Base-by-base conservation (phyloP, 2,888 invertebrate genomes). In the Lagria hirta region DNA sequence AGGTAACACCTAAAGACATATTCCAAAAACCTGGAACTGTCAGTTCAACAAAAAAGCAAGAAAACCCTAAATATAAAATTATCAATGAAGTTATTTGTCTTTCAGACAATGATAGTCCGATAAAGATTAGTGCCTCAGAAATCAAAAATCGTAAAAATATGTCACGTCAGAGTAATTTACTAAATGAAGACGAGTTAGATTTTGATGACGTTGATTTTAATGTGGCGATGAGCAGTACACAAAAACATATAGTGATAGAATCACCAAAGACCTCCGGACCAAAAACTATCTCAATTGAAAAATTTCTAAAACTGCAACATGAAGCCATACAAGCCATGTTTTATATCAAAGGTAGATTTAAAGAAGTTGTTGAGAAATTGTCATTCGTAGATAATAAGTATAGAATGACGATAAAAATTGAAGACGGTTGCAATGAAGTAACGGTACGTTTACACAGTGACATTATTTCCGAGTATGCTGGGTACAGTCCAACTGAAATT, bases 271-370 rank as follows among this genome's bases (percentile, higher is more conserved):
- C 18, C 42, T 20, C 34, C 22, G 36, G 45, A 35, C 11, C 40
- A 10, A 44, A 51, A n/a, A 12, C 57, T 21, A 41, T 59, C 21
- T 30, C 54, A 13, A 54, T 63, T 40, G 49, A 47, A 12, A 55
- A 61, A 42, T 45, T 65, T 11, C 29, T 54, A 22, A 51, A 61
- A 32, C 54, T 55, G 12, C 43, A 51, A 8, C 51, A 48, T 5
- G 68, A 70, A 7, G 73, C 64, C 42, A 57, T 51, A 1, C 73
- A 73, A 1, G 75, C 71, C 40, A 74, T 71, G 13, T 79, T 75
- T 44, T 76, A 68, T 50, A 74, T 83, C 1, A 78, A 76, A 58
- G 83, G 74, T 1, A 79, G 77, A 58, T 76, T 82, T 38, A 71
- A 76, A 58, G 72, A 68, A 32, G 62, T 82, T 8, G 55, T 77